Percentiles rank a stretch among this genome's conserved stretches.
Conservation (phyloP, 2,888 invertebrate species). For the Amblyteles armatorius region DNA sequence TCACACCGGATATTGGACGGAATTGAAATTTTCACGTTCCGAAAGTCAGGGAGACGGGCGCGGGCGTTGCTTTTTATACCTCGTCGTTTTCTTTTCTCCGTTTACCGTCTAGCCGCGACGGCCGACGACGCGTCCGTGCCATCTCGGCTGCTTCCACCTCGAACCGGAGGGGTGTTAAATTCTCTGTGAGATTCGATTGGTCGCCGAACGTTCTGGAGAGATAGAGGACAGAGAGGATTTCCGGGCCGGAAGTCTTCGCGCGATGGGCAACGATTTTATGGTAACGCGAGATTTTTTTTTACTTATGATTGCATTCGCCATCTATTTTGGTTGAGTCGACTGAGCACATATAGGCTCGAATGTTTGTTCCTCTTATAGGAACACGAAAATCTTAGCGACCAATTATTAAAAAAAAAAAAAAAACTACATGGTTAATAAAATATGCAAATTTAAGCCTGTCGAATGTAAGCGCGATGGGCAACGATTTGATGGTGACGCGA, state of each 20-base stretch:
- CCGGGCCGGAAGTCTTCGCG: conserved; percentile 77
- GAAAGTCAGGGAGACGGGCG: conserved; percentile 34
- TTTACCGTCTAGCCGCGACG: conserved; percentile 29
- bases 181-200: conserved; percentile 84
- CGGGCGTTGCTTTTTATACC: conserved; percentile 70
- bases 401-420: conserved; percentile 47
- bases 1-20: conserved; percentile 82
- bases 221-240: conserved; percentile 75
- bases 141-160: conserved; percentile 55
- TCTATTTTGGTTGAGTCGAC: background rate
- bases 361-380: too few species aligned
- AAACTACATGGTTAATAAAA: conserved; percentile 31
- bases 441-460: conserved; percentile 45
- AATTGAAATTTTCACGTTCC: conserved; percentile 78
- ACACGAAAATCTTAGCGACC: background rate
- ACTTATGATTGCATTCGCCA: background rate
- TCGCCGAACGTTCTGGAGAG: conserved; percentile 73
- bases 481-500: too few species aligned
- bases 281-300: conserved; percentile 44
- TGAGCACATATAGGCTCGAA: too few species aligned
- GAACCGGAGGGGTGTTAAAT: conserved; percentile 82
- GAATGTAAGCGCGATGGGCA: background rate
- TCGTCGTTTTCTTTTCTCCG: conserved; percentile 45
- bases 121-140: conserved; percentile 12
- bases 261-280: conserved; percentile 62